These are phyloP conservation scores for Halictus ligatus DNA, from an alignment of 2,888 invertebrate species.

Conservation along the genomic window DNA sequence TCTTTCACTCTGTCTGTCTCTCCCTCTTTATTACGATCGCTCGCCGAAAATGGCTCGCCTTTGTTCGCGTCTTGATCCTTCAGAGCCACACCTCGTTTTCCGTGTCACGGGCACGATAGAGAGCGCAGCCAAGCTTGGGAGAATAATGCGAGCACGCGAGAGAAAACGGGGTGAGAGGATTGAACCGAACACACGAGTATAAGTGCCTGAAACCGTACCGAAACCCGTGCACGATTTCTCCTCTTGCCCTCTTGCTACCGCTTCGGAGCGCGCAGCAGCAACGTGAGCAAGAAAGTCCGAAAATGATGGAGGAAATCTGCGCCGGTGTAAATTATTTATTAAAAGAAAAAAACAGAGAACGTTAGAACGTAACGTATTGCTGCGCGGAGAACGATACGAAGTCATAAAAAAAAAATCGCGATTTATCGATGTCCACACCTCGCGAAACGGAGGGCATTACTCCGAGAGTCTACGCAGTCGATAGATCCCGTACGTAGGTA, in stretches of 20 bases:
- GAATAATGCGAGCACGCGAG: background rate
- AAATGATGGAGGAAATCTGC: background rate
- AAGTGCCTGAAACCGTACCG: background rate
- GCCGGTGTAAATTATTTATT: background rate
- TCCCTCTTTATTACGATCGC: too few species aligned
- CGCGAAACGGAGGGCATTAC: background rate
- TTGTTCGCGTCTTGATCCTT: background rate
- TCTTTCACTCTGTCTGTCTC: too few species aligned
- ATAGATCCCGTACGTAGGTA: background rate
- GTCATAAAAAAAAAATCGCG: background rate
- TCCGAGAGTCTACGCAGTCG: background rate
- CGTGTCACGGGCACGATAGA: background rate
- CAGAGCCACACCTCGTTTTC: background rate
- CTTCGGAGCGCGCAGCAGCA: background rate
- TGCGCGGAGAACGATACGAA: too few species aligned
- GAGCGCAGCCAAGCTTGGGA: background rate
- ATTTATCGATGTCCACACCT: background rate
- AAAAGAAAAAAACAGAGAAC: background rate
- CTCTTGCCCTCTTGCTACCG: background rate
- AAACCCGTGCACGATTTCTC: background rate
- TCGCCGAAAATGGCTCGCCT: too few species aligned
- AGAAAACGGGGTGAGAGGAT: background rate
- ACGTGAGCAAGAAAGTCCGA: background rate
- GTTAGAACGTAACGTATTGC: too few species aligned
- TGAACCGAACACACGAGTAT: background rate